phyloP scores from a whole-genome alignment of 2,888 invertebrate species.

The Pyrrhia umbra region DNA sequence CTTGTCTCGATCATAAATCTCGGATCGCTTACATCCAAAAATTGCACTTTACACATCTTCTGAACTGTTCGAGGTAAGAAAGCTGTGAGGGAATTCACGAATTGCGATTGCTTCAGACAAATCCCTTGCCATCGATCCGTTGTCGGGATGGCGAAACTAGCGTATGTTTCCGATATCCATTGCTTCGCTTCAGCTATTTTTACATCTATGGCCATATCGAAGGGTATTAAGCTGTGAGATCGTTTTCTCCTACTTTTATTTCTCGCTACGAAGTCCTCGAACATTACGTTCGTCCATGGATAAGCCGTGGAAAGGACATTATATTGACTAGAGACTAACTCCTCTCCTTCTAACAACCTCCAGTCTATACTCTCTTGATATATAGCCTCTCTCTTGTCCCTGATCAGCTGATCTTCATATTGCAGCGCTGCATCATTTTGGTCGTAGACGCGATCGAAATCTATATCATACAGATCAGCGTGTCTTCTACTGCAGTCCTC shows the following conservation, averaged over 20 bases:
- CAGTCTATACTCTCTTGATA: constrained; percentile 83
- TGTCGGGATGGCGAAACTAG: constrained; percentile 96
- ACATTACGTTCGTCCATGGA: constrained; percentile 88
- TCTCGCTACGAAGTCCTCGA: constrained; percentile 87
- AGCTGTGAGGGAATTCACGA: constrained; percentile 94
- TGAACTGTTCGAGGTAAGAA: constrained; percentile 94
- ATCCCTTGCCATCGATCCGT: constrained; percentile 95
- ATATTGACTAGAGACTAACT: constrained; percentile 86
- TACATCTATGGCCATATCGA: constrained; percentile 91
- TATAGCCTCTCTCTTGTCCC: constrained; percentile 82
- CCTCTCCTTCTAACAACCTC: constrained; percentile 85
- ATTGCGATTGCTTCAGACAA: constrained; percentile 94
- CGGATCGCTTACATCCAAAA: constrained; percentile 94
- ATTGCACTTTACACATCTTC: constrained; percentile 93
- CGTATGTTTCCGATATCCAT: constrained; percentile 96
- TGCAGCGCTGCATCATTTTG: constrained; percentile 85
- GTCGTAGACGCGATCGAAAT: constrained; percentile 90
- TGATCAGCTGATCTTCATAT: constrained; percentile 82
- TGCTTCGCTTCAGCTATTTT: constrained; percentile 94
- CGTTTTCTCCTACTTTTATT: constrained; percentile 89
- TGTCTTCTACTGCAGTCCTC: constrained; percentile 92
- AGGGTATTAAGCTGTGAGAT: constrained; percentile 81
- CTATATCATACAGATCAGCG: constrained; percentile 91
- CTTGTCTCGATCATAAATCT: constrained; percentile 94
- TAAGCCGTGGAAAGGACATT: constrained; percentile 87